phyloP scores from a whole-genome alignment of 2,888 invertebrate species.

The Noctua fimbriata region DNA sequence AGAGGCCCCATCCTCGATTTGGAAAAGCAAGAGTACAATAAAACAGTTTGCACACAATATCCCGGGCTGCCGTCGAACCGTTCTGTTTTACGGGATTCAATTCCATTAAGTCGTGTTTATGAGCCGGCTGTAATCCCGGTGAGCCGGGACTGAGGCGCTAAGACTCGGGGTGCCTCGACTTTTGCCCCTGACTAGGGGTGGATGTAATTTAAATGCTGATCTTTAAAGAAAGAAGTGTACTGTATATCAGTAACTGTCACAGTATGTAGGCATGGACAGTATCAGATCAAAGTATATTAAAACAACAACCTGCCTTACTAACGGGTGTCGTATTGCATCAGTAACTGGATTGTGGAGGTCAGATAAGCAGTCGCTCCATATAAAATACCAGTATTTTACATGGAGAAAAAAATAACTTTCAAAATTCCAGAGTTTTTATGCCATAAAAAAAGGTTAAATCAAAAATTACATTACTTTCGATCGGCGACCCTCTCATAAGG shows the following conservation, averaged over 20 bases:
- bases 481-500: no score
- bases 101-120: conserved; percentile 83
- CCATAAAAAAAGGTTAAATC: neutral
- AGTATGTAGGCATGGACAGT: neutral
- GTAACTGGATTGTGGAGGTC: neutral
- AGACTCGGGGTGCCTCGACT: conserved; percentile 55
- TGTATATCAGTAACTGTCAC: neutral
- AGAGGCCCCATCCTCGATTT: neutral
- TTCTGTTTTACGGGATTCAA: conserved; percentile 83
- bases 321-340: neutral
- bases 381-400: no score
- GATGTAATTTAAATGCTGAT: conserved; percentile 60
- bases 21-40: conserved; percentile 49
- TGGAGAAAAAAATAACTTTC: no score
- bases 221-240: conserved; percentile 34
- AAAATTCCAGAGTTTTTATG: neutral
- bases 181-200: conserved; percentile 58
- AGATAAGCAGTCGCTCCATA: neutral
- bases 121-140: conserved; percentile 72
- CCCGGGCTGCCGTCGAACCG: conserved; percentile 63
- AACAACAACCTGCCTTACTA: neutral
- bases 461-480: neutral
- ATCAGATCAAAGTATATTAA: neutral
- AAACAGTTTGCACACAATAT: conserved; percentile 66
- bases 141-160: conserved; percentile 60